Conservation (phyloP, 2,797 vertebrate species). For the Orestias chungarensis region DNA sequence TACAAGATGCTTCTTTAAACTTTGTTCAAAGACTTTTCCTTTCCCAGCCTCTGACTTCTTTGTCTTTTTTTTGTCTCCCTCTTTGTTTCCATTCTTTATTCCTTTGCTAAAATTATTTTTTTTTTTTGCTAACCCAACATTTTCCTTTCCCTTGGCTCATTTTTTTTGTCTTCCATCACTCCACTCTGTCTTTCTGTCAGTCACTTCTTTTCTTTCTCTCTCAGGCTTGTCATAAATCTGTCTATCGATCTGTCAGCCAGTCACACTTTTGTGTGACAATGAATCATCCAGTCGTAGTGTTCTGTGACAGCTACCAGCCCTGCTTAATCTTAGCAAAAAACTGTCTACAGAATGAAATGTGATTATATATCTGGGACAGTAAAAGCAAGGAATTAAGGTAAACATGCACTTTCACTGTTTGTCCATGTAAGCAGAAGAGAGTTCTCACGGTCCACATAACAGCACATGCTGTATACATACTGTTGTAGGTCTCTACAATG, state of each 20-base stretch:
- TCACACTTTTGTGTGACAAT: constrained; percentile 28
- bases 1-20: constrained; percentile 8
- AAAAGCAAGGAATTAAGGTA: constrained; percentile 8
- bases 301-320: constrained; percentile 36
- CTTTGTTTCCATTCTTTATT: neutral
- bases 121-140: neutral
- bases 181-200: constrained; percentile 4
- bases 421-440: neutral
- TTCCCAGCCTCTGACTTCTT: constrained; percentile 2
- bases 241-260: constrained; percentile 48
- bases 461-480: constrained; percentile 9
- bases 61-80: neutral
- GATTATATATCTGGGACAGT: neutral
- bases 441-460: neutral
- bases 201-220: constrained; percentile 17
- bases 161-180: constrained; percentile 6
- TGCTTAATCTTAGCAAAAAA: constrained; percentile 15
- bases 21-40: constrained; percentile 1
- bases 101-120: neutral
- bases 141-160: neutral
- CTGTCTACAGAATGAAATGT: constrained; percentile 4
- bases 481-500: neutral
- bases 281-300: constrained; percentile 32
- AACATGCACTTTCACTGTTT: constrained; percentile 2
- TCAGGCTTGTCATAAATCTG: constrained; percentile 37